A percentile compares a stretch with the other conserved stretches of the same genome.
Evolutionary conservation across 2,888 invertebrate species (phyloP).

Genomic region (Megaustenia siamemsis): DNA sequence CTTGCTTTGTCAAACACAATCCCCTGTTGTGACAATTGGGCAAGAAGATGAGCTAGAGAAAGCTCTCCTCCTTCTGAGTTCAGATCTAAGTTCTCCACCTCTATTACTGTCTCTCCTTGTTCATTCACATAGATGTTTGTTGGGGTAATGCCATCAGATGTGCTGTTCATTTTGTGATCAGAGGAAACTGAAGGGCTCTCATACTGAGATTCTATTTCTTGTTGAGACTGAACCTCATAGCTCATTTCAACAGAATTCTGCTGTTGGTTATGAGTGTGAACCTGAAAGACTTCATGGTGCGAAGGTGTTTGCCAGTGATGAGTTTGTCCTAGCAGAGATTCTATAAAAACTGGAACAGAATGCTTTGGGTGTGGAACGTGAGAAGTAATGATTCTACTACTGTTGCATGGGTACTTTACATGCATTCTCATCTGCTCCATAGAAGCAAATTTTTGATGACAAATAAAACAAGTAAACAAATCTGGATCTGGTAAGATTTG

Average conservation of each 20-base stretch:
- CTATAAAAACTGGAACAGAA: constrained; percentile 45
- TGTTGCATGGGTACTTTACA: constrained; percentile 69
- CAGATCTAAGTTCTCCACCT: constrained; percentile 57
- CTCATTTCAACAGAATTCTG: constrained; percentile 2
- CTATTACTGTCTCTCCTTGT: constrained; percentile 59
- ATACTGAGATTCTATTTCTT: constrained; percentile 34
- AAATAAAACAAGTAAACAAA: constrained; percentile 63
- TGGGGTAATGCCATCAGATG: constrained; percentile 48
- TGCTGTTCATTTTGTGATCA: not conserved
- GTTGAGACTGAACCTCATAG: constrained; percentile 20
- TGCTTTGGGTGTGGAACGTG: constrained; percentile 46
- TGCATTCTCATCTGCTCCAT: constrained; percentile 69
- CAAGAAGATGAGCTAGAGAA: constrained; percentile 56
- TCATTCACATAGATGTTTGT: constrained; percentile 59
- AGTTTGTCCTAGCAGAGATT: constrained; percentile 15
- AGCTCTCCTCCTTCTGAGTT: constrained; percentile 57
- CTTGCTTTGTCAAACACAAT: constrained; percentile 57
- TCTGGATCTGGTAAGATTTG: not conserved
- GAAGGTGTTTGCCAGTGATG: constrained; percentile 9
- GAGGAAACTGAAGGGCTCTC: not conserved
- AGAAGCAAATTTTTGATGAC: constrained; percentile 64
- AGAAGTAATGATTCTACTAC: constrained; percentile 45
- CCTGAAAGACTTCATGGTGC: not conserved
- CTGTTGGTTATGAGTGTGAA: not conserved
- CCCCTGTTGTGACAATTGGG: constrained; percentile 58